These are phyloP conservation scores for Condylura cristata DNA, from an alignment of 2,113 vertebrate genomes.

Conservation along the genomic window DNA sequence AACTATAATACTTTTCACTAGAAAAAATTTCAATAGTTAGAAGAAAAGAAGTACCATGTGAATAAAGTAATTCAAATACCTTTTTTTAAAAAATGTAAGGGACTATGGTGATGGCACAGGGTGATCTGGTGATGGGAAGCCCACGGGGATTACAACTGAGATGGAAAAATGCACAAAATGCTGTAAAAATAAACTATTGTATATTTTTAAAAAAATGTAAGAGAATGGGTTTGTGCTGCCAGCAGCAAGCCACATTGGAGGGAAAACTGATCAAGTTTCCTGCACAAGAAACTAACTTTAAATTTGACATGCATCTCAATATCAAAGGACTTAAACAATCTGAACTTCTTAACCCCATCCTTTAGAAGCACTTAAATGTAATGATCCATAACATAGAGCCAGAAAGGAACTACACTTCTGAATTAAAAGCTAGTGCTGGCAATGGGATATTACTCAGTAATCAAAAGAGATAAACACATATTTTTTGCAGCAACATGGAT, in stretches of 20 bases:
- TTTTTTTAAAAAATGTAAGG: no score
- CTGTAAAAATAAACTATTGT: no score
- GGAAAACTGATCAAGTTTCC: background rate
- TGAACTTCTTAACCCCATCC: conserved; percentile 20
- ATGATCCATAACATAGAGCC: background rate
- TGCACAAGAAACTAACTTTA: conserved; percentile 30
- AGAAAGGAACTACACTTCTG: conserved; percentile 12
- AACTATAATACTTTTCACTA: background rate
- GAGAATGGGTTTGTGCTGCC: background rate
- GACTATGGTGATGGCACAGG: no score
- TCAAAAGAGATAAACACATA: no score
- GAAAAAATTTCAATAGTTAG: conserved; percentile 32
- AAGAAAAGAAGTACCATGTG: conserved; percentile 9
- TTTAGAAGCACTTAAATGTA: background rate
- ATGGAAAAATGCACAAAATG: no score
- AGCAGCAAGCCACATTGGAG: background rate
- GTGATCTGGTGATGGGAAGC: no score
- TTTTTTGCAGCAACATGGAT: no score
- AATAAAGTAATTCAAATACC: conserved; percentile 42
- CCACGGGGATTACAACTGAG: no score
- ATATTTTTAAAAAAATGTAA: background rate
- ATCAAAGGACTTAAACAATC: background rate
- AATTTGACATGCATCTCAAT: background rate
- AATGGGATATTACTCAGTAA: no score
- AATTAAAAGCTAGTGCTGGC: background rate